Conservation (phyloP, 2,888 invertebrate genomes). For the Temnothorax ravouxi region DNA sequence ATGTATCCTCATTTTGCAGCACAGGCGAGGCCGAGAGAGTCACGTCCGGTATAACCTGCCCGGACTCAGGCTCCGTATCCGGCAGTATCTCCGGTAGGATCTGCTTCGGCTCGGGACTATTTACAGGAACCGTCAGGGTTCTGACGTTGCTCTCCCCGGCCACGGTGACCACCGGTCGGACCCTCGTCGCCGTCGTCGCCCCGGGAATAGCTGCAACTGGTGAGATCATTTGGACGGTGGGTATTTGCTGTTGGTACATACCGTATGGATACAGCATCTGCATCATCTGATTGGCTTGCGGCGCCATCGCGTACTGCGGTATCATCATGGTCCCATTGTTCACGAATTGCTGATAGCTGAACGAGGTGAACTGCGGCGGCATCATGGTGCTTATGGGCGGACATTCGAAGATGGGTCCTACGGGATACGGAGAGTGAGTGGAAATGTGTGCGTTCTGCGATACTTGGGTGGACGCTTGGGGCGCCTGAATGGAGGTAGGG, state of each 20-base stretch:
- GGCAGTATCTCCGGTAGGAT: slow-evolving; percentile 76
- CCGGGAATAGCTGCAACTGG: slow-evolving; percentile 85
- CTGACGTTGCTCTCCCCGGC: slow-evolving; percentile 72
- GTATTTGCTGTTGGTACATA: slow-evolving; percentile 87
- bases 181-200: slow-evolving; percentile 72
- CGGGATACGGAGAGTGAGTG: slow-evolving; percentile 82
- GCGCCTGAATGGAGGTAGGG: slow-evolving; percentile 64
- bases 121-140: slow-evolving; percentile 74
- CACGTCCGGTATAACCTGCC: slow-evolving; percentile 80
- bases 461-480: slow-evolving; percentile 64
- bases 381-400: slow-evolving; percentile 84
- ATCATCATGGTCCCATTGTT: slow-evolving; percentile 87
- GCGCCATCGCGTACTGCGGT: slow-evolving; percentile 88
- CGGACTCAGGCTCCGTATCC: slow-evolving; percentile 75
- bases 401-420: slow-evolving; percentile 84
- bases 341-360: slow-evolving; percentile 88
- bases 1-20: slow-evolving; percentile 59
- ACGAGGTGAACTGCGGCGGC: slow-evolving; percentile 86
- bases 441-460: slow-evolving; percentile 74
- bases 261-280: slow-evolving; percentile 87
- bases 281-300: slow-evolving; percentile 87
- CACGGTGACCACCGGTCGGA: slow-evolving; percentile 78
- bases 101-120: slow-evolving; percentile 75
- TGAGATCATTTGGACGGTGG: slow-evolving; percentile 87
- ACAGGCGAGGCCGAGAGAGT: slow-evolving; percentile 73